Conservation (phyloP, 2,797 vertebrate genomes). For the Lithobates sylvaticus region DNA sequence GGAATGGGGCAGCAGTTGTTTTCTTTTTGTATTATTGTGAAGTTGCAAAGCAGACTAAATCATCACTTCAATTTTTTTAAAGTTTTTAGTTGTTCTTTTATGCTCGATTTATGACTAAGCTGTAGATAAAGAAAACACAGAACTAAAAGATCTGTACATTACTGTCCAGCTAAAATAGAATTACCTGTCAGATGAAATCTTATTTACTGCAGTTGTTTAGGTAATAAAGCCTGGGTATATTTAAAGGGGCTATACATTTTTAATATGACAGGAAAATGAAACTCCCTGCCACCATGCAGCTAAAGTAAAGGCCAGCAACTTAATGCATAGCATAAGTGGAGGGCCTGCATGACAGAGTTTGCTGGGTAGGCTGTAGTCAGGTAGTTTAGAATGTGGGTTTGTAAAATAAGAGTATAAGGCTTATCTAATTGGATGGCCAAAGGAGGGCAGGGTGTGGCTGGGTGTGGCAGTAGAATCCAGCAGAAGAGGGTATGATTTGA, state of each 20-base stretch:
- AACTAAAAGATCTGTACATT: conserved; percentile 48
- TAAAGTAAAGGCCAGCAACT: too few species aligned
- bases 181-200: conserved; percentile 46
- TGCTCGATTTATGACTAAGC: conserved; percentile 47
- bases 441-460: too few species aligned
- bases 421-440: too few species aligned
- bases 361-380: too few species aligned
- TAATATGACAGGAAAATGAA: neutral
- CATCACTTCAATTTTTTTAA: conserved; percentile 30
- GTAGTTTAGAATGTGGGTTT: too few species aligned
- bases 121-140: conserved; percentile 47
- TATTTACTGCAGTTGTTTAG: conserved; percentile 28
- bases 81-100: conserved; percentile 17
- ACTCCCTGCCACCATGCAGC: neutral
- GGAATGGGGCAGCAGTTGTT: conserved; percentile 56
- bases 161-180: conserved; percentile 26
- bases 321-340: too few species aligned
- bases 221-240: neutral
- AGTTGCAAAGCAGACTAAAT: conserved; percentile 53
- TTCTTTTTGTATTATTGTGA: conserved; percentile 59
- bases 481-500: too few species aligned
- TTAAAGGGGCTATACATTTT: neutral
- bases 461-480: too few species aligned
- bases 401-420: too few species aligned
- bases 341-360: too few species aligned